phyloP scores from a whole-genome alignment of 2,888 invertebrate species.

The Strigamia crassipes region DNA sequence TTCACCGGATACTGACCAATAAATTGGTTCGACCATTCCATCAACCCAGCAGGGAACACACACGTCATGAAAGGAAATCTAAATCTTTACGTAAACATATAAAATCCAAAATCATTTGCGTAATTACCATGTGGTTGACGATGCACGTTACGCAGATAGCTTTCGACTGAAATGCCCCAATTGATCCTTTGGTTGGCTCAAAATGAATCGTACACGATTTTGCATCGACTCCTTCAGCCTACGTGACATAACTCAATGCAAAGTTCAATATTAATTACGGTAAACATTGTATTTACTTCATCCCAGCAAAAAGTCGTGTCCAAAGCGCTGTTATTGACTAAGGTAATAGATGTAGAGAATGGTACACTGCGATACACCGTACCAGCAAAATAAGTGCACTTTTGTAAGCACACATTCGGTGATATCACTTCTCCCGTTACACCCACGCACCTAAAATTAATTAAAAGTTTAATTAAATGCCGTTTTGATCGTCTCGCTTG shows the following conservation, averaged over 20 bases:
- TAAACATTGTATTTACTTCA: neutral
- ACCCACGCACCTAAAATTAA: neutral
- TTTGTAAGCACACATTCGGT: neutral
- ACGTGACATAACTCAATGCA: neutral
- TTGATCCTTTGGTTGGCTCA: neutral
- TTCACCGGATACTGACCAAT: conserved; percentile 43
- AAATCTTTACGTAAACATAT: neutral
- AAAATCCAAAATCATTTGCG: neutral
- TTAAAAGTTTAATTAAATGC: neutral
- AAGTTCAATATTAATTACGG: neutral
- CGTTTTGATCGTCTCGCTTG: neutral
- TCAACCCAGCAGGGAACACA: conserved; percentile 38
- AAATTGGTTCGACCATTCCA: neutral
- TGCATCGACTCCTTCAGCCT: conserved; percentile 1
- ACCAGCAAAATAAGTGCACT: neutral
- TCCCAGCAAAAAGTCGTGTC: neutral
- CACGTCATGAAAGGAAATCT: conserved; percentile 29
- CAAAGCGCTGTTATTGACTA: neutral
- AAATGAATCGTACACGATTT: neutral
- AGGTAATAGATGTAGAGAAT: neutral
- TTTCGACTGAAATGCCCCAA: neutral
- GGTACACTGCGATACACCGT: neutral
- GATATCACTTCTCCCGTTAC: neutral
- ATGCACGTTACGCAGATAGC: neutral
- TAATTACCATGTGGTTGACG: neutral